phyloP scores from a whole-genome alignment of 1,140 invertebrate species.

The Gryllus bimaculatus region DNA sequence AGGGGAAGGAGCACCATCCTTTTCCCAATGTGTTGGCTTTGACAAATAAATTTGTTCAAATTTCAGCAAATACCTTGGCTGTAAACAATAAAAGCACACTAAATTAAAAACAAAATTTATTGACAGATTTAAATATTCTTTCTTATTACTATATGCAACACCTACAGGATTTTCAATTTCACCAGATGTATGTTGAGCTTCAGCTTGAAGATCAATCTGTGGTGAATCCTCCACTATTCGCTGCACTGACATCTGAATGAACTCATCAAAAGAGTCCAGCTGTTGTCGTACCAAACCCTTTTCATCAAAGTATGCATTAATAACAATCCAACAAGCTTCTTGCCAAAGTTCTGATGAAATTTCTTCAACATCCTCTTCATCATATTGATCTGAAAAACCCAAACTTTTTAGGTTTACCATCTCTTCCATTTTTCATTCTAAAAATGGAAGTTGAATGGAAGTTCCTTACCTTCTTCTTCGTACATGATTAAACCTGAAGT shows the following conservation, averaged over 20 bases:
- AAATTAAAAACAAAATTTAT: conserved; percentile 20
- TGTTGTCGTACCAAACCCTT: conserved; percentile 98
- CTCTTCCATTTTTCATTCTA: neutral
- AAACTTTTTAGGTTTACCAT: neutral
- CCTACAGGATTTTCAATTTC: conserved; percentile 82
- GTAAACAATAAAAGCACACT: conserved; percentile 28
- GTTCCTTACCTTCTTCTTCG: neutral
- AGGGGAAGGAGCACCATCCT: conserved; percentile 93
- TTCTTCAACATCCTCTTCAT: conserved; percentile 74
- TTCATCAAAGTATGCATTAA: conserved; percentile 98
- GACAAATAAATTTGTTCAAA: conserved; percentile 99
- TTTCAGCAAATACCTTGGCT: conserved; percentile 83
- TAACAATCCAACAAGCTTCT: conserved; percentile 99
- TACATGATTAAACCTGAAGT: neutral
- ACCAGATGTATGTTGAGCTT: conserved; percentile 89
- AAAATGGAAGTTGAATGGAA: no score
- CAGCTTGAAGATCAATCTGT: conserved; percentile 92
- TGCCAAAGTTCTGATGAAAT: conserved; percentile 95
- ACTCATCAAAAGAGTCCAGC: conserved; percentile 98
- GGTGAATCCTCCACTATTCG: conserved; percentile 97
- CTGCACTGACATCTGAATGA: conserved; percentile 99
- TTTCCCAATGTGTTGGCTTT: conserved; percentile 99
- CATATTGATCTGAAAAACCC: conserved; percentile 47
- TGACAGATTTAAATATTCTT: no score
- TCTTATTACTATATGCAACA: conserved; percentile 15